Base-by-base conservation (phyloP, 2,113 vertebrate species). In the Phylloscopus whistleri region DNA sequence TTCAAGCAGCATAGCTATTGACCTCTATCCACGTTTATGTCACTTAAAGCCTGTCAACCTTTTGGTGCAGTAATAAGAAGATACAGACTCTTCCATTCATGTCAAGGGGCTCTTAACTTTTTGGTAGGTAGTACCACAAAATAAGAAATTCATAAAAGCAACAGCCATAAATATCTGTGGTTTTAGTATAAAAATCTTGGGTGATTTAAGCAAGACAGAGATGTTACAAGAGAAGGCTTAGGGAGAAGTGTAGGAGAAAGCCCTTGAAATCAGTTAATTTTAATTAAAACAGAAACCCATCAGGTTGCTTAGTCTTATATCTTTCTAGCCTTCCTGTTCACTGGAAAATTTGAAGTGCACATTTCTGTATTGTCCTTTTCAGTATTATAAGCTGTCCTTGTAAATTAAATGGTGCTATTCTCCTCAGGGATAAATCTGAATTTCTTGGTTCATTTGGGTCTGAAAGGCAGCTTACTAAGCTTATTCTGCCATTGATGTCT, bases 391-490 rank as follows among this genome's bases (percentile, higher is more conserved):
- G 84, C 63, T 92, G 92, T 89, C 96, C 92, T 96, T 97, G 93
- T 95, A 95, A 95, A 96, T 96, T 90, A 95, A 90, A 90, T 37
- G n/a, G 56, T 88, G 79, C 72, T 83, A 66, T 78, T 89, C 77
- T 96, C 96, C 94, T 90, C 56, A 70, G 95, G 95, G 95, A 96
- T 83, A 95, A 97, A 85, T 75, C 72, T 96, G 90, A 96, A 89
- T 90, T 93, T 95, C 77, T 94, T 1, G 2, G 68, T 95, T 96
- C 92, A 90, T 93, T 94, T 94, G 70, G 81, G 85, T 89, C 84
- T 93, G 93, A 95, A 95, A 92, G 94, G 82, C 53, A 93, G 92
- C 91, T 96, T 92, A 87, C 51, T 91, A 95, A 94, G 90, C 82
- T 96, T 86, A 76, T 93, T 95, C 58, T 92, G 64, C 66, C 73